phyloP scores from a whole-genome alignment of 1,140 invertebrate species.

The Pogonomyrmex barbatus region DNA sequence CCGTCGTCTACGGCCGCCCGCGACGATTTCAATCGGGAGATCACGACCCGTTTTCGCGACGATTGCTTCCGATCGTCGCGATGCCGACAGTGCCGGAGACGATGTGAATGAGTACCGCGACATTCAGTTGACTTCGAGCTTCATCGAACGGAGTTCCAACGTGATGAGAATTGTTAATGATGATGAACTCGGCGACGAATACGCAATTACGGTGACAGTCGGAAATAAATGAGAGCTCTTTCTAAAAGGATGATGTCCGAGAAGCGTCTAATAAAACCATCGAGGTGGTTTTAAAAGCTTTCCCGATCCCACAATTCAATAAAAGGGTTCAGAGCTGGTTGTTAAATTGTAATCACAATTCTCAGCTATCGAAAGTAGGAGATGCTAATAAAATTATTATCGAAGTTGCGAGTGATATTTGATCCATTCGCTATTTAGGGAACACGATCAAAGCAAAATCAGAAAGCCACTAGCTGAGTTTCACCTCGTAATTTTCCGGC shows the following conservation, averaged over 20 bases:
- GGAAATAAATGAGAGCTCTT: background rate
- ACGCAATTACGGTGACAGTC: constrained; percentile 11
- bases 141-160: constrained; percentile 6
- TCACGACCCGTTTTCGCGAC: constrained; percentile 52
- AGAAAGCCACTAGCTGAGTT: background rate
- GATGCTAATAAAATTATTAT: background rate
- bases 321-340: background rate
- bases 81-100: background rate
- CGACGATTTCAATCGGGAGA: constrained; percentile 54
- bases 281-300: background rate
- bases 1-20: constrained; percentile 37
- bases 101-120: background rate
- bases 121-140: constrained; percentile 33
- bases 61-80: constrained; percentile 17
- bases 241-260: background rate
- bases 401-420: background rate
- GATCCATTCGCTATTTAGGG: background rate
- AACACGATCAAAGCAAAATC: constrained; percentile 23
- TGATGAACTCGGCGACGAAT: constrained; percentile 31
- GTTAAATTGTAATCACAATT: background rate
- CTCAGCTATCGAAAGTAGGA: background rate
- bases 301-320: background rate
- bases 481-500: constrained; percentile 28
- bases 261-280: background rate
- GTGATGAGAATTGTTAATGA: constrained; percentile 40